Percentiles rank a stretch among this genome's conserved stretches.
Evolutionary conservation across 2,113 vertebrate species (phyloP).

Genomic region (Bufo gargarizans): DNA sequence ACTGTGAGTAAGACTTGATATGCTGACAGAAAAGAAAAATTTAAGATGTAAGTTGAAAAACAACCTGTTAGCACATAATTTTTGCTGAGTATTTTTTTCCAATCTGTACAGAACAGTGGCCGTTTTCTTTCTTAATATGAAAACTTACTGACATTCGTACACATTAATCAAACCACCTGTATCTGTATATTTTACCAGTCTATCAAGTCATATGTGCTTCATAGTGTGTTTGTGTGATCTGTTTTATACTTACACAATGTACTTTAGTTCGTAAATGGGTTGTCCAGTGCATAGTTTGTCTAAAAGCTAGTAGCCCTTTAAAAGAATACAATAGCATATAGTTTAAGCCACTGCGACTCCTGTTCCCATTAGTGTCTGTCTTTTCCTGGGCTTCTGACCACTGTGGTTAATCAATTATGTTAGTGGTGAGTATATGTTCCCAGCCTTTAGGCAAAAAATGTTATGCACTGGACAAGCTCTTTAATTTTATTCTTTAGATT

Average conservation of each 20-base stretch:
- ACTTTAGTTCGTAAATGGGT: too few relatives aligned
- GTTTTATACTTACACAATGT: background rate
- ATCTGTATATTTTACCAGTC: background rate
- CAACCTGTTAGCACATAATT: conserved; percentile 56
- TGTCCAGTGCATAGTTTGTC: too few relatives aligned
- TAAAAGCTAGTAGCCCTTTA: too few relatives aligned
- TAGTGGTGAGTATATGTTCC: too few relatives aligned
- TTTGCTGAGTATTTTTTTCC: conserved; percentile 39
- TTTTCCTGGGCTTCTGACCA: too few relatives aligned
- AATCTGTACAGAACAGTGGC: conserved; percentile 30
- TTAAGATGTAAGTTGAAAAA: conserved; percentile 58
- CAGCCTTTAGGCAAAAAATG: too few relatives aligned
- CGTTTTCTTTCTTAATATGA: conserved; percentile 19
- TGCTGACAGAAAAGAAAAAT: conserved; percentile 58
- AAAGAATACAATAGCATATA: too few relatives aligned
- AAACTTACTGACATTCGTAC: conserved; percentile 28
- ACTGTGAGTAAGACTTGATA: conserved; percentile 52
- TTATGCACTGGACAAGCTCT: too few relatives aligned
- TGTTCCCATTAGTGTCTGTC: too few relatives aligned
- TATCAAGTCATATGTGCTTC: background rate
- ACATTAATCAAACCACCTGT: background rate
- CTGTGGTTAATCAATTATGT: too few relatives aligned
- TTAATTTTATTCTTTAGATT: too few relatives aligned
- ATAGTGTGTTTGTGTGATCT: background rate
- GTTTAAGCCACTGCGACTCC: too few relatives aligned